Percentiles rank a stretch among this genome's conserved stretches.
Evolutionary conservation across 2,797 vertebrate genomes (phyloP).

Genomic region (Tympanoctomys barrerae): DNA sequence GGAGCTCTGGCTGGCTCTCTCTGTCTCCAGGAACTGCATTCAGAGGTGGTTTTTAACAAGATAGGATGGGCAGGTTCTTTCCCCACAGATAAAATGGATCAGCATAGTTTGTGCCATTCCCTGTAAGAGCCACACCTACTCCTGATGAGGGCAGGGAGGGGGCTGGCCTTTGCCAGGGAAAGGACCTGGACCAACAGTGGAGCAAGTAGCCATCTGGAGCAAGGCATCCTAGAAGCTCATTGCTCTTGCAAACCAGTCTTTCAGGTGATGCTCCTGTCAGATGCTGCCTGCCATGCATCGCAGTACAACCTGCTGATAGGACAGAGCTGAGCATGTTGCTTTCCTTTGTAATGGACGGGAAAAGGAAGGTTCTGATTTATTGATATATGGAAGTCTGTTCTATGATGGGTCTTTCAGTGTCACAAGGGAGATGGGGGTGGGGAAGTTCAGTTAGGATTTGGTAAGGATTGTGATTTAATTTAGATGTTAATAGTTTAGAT

Average conservation of each 20-base stretch:
- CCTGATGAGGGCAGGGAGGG: constrained; percentile 69
- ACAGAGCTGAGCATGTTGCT: not conserved
- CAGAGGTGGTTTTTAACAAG: constrained; percentile 68
- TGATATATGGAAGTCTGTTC: constrained; percentile 3
- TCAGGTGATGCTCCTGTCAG: not conserved
- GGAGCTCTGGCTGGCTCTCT: not conserved
- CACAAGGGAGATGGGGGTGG: not conserved
- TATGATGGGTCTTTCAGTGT: not conserved
- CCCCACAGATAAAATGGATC: not conserved
- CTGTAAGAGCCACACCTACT: constrained; percentile 90
- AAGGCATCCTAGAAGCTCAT: constrained; percentile 25
- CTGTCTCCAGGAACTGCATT: not conserved
- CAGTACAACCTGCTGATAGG: not conserved
- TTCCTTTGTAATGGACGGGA: not conserved
- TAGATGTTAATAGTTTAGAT: not conserved
- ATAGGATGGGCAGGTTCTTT: constrained; percentile 88
- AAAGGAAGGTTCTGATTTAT: not conserved
- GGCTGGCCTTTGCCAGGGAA: not conserved
- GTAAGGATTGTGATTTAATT: not conserved
- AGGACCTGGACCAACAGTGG: not conserved
- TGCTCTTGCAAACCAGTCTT: constrained; percentile 4
- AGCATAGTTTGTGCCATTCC: constrained; percentile 75
- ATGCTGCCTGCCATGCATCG: not conserved
- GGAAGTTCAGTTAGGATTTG: not conserved
- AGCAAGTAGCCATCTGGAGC: not conserved